Evolutionary conservation across 1,140 invertebrate species (phyloP).

Genomic region (Heterodera schachtii): DNA sequence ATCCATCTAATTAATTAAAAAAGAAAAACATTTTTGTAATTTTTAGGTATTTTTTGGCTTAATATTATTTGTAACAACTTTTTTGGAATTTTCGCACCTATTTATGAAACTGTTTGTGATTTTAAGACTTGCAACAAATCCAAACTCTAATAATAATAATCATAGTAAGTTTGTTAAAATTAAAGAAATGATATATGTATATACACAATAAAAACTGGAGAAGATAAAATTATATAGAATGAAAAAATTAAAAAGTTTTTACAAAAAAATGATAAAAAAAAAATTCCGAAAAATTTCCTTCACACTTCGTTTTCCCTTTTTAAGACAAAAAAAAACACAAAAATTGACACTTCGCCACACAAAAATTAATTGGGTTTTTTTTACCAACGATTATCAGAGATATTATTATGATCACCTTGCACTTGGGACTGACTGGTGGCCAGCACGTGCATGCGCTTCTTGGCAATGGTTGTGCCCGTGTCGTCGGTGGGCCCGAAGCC

Average conservation of each 20-base stretch:
- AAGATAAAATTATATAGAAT: no score
- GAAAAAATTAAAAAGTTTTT: not conserved
- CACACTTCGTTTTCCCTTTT: not conserved
- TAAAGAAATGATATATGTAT: no score
- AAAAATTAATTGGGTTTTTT: not conserved
- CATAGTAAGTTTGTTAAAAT: no score
- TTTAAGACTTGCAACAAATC: no score
- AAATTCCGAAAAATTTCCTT: not conserved
- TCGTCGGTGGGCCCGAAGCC: slow-evolving; percentile 20
- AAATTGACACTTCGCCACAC: slow-evolving; percentile 7
- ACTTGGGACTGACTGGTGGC: slow-evolving; percentile 24
- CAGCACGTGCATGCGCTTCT: slow-evolving; percentile 23
- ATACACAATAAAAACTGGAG: no score
- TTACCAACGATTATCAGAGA: not conserved
- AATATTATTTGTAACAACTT: no score
- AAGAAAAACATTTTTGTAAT: no score
- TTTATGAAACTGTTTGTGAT: no score
- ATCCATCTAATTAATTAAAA: no score
- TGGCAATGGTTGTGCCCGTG: slow-evolving; percentile 9
- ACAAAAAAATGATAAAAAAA: not conserved
- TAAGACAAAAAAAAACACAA: slow-evolving; percentile 5
- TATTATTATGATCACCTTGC: slow-evolving; percentile 4
- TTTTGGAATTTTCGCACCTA: no score
- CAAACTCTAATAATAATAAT: no score
- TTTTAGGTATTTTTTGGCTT: no score